phyloP scores from a whole-genome alignment of 2,113 vertebrate genomes.

The Sander lucioperca region DNA sequence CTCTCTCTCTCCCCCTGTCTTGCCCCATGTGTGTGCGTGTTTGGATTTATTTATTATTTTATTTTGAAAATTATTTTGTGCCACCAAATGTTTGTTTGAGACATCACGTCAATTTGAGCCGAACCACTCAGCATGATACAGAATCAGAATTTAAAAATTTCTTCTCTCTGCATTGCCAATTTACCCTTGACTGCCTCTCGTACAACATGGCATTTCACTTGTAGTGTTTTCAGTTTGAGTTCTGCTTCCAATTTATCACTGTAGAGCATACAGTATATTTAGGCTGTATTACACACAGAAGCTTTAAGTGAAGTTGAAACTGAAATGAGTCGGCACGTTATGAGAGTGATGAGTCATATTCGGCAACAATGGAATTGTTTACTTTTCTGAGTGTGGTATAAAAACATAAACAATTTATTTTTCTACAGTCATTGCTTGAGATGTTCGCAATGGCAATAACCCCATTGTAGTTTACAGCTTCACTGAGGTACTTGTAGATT shows the following conservation, averaged over 20 bases:
- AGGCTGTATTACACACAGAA: neutral
- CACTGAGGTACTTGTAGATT: no score
- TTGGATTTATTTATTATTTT: slow-evolving; percentile 36
- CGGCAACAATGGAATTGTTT: neutral
- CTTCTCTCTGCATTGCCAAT: slow-evolving; percentile 29
- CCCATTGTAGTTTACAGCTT: neutral
- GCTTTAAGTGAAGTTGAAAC: slow-evolving; percentile 11
- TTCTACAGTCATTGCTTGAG: neutral
- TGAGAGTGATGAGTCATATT: neutral
- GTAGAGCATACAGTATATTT: neutral
- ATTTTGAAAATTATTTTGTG: slow-evolving; percentile 72
- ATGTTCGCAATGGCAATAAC: slow-evolving; percentile 12
- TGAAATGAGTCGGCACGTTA: slow-evolving; percentile 11
- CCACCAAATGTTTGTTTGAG: slow-evolving; percentile 74
- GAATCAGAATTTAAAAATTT: slow-evolving; percentile 55
- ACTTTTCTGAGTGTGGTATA: neutral
- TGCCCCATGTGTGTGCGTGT: neutral
- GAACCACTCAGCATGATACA: slow-evolving; percentile 50
- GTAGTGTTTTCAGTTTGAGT: slow-evolving; percentile 2
- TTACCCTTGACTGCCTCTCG: slow-evolving; percentile 42
- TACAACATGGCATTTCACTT: slow-evolving; percentile 11
- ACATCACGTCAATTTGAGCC: slow-evolving; percentile 65
- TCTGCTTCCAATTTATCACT: slow-evolving; percentile 34
- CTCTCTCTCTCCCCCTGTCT: neutral
- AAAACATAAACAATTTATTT: neutral